Conservation (phyloP, 2,113 vertebrate genomes). For the Planiliza haematocheilus region DNA sequence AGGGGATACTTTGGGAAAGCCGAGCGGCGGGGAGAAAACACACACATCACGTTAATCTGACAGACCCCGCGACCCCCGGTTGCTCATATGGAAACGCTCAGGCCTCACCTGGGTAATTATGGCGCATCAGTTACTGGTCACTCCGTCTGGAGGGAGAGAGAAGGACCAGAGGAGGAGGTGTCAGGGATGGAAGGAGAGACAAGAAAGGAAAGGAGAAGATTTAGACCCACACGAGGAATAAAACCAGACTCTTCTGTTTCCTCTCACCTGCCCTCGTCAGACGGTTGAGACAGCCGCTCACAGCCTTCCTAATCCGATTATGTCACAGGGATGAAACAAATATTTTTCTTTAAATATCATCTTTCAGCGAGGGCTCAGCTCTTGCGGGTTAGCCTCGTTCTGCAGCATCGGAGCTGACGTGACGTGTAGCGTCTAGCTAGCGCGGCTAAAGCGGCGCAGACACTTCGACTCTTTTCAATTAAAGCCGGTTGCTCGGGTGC, state of each 20-base stretch:
- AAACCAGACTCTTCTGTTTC: slow-evolving; percentile 54
- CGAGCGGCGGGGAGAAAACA: slow-evolving; percentile 62
- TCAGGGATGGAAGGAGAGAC: slow-evolving; percentile 46
- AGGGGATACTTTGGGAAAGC: slow-evolving; percentile 37
- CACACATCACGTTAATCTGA: slow-evolving; percentile 75
- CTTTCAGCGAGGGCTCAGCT: slow-evolving; percentile 27
- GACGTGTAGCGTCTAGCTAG: slow-evolving; percentile 34
- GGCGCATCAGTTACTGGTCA: slow-evolving; percentile 55
- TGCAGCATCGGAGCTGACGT: slow-evolving; percentile 34
- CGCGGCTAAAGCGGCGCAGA: slow-evolving; percentile 51
- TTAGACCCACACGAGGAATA: slow-evolving; percentile 21
- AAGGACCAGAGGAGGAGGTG: slow-evolving; percentile 42
- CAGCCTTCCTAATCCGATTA: slow-evolving; percentile 53
- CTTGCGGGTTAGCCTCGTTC: slow-evolving; percentile 8
- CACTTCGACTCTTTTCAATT: slow-evolving; percentile 65
- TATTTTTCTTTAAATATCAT: slow-evolving; percentile 32
- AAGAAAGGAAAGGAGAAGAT: slow-evolving; percentile 10
- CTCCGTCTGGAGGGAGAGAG: slow-evolving; percentile 28
- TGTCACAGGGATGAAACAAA: slow-evolving; percentile 54
- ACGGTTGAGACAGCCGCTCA: slow-evolving; percentile 10
- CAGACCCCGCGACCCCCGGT: slow-evolving; percentile 53
- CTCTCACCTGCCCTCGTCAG: slow-evolving; percentile 38
- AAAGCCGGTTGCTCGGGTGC: slow-evolving; percentile 50
- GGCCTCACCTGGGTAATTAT: slow-evolving; percentile 70
- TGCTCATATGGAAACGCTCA: slow-evolving; percentile 75